Conservation (phyloP, 2,888 invertebrate genomes). For the Lycophotia porphyrea region DNA sequence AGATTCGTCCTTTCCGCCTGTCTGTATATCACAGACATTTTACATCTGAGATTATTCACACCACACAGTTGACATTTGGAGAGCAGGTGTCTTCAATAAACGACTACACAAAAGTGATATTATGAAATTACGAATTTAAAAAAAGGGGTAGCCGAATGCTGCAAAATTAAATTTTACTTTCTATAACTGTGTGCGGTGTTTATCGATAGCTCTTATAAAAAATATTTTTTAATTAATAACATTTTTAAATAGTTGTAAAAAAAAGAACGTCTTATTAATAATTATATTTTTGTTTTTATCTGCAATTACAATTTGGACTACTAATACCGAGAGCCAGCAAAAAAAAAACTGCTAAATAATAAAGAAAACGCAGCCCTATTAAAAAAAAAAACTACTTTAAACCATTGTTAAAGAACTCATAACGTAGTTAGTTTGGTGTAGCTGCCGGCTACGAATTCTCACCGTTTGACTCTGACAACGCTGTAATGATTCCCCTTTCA, state of each 20-base stretch:
- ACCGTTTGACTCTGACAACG: neutral
- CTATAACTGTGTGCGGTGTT: too few species aligned
- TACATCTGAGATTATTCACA: neutral
- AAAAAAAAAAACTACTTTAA: neutral
- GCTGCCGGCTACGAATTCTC: neutral
- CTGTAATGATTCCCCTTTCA: conserved; percentile 6
- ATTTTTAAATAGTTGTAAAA: neutral
- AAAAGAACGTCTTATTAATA: neutral
- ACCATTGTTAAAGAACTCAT: neutral
- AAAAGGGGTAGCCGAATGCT: too few species aligned
- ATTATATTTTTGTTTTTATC: neutral
- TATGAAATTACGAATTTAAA: too few species aligned
- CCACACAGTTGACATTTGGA: neutral
- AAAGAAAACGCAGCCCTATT: neutral
- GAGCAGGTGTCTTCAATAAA: neutral
- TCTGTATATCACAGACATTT: neutral
- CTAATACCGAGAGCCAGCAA: neutral
- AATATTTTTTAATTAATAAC: neutral
- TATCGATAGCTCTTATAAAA: too few species aligned
- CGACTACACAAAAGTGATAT: neutral
- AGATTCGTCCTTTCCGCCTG: too few species aligned
- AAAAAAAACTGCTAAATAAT: neutral
- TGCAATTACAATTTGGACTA: neutral
- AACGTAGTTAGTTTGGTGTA: neutral
- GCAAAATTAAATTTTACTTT: neutral